Evolutionary conservation across 2,797 vertebrate genomes (phyloP).

Genomic region (Myripristis murdjan): DNA sequence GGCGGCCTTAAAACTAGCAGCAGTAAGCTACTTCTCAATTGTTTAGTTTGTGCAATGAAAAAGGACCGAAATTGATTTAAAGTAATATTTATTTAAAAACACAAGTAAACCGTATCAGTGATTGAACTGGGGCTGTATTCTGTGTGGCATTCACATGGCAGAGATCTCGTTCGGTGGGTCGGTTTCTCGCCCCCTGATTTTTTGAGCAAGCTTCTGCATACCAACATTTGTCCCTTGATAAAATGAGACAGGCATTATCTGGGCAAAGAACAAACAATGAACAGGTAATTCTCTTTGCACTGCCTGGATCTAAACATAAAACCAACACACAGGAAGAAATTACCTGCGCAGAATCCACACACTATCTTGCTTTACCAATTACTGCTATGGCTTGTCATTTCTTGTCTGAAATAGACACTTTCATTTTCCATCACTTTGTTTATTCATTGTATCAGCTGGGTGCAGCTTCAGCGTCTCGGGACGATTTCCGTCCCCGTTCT

Average conservation of each 20-base stretch:
- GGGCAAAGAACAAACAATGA: slow-evolving; percentile 55
- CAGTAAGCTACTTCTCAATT: too few relatives aligned
- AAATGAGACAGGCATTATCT: slow-evolving; percentile 58
- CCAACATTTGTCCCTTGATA: slow-evolving; percentile 45
- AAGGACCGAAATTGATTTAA: too few relatives aligned
- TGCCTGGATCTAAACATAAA: slow-evolving; percentile 64
- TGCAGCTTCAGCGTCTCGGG: slow-evolving; percentile 1
- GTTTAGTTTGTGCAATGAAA: too few relatives aligned
- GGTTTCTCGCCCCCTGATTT: slow-evolving; percentile 15
- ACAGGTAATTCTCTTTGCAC: slow-evolving; percentile 72
- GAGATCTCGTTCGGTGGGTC: too few relatives aligned
- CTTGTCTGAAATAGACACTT: slow-evolving; percentile 47
- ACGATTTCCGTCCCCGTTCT: slow-evolving; percentile 23
- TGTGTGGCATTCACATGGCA: too few relatives aligned
- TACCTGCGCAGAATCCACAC: slow-evolving; percentile 42
- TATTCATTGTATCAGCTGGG: slow-evolving; percentile 42
- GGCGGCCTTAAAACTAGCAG: too few relatives aligned
- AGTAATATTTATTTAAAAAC: too few relatives aligned
- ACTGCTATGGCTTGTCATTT: slow-evolving; percentile 30
- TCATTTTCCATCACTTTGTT: slow-evolving; percentile 45
- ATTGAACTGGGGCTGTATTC: too few relatives aligned
- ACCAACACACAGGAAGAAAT: slow-evolving; percentile 67
- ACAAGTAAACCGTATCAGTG: too few relatives aligned
- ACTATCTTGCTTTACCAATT: slow-evolving; percentile 39
- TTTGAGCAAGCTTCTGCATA: slow-evolving; percentile 34